A percentile compares a stretch with the other conserved stretches of the same genome.
Evolutionary conservation across 2,113 vertebrate species (phyloP).

Genomic region (Piaya cayana): DNA sequence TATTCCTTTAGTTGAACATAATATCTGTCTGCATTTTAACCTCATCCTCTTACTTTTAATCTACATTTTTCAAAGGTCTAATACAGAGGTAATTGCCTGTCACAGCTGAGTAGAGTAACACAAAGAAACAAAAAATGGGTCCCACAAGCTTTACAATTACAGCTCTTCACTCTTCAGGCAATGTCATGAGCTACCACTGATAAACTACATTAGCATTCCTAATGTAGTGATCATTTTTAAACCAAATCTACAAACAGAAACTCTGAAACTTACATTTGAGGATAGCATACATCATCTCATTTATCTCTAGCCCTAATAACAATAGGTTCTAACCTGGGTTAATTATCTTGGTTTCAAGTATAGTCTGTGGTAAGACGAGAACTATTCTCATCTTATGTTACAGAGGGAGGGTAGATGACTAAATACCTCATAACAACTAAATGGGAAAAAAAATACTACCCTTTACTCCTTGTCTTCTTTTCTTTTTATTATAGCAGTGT

Average conservation of each 20-base stretch:
- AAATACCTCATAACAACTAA: neutral
- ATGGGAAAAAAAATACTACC: neutral
- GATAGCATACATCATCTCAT: neutral
- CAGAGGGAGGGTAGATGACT: neutral
- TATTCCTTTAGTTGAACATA: neutral
- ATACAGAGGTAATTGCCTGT: neutral
- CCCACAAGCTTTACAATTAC: neutral
- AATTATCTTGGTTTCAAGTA: neutral
- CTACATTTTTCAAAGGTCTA: neutral
- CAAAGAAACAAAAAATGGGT: neutral
- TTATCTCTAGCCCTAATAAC: neutral
- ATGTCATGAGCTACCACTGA: neutral
- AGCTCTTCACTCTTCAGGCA: neutral
- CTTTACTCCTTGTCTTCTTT: neutral
- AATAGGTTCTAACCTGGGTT: neutral
- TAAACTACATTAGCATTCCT: neutral
- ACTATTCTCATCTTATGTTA: neutral
- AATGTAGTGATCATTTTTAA: neutral
- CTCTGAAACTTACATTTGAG: neutral
- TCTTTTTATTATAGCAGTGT: neutral
- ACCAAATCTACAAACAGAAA: neutral
- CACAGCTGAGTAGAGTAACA: neutral
- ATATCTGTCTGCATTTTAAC: neutral
- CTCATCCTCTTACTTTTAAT: neutral
- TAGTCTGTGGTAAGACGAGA: neutral